phyloP scores from a whole-genome alignment of 2,113 vertebrate species.

The Perognathus longimembris region DNA sequence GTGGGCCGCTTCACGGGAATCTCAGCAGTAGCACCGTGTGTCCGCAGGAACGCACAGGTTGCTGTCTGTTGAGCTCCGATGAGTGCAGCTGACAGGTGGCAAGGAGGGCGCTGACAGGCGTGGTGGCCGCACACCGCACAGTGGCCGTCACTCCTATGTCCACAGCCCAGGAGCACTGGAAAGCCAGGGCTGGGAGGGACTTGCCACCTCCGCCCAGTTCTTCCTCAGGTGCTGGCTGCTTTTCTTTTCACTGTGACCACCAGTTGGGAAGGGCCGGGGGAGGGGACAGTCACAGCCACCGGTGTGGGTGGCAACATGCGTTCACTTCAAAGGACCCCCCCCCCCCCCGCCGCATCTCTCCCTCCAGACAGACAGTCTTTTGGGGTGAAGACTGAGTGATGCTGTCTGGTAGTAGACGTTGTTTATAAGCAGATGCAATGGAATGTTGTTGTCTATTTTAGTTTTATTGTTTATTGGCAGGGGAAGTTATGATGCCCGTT shows the following conservation, averaged over 20 bases:
- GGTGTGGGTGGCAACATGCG: no score
- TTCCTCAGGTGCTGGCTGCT: no score
- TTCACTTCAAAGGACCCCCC: no score
- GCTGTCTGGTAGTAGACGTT: not conserved
- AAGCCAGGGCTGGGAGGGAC: not conserved
- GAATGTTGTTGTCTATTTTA: not conserved
- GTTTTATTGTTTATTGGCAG: not conserved
- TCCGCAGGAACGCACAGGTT: no score
- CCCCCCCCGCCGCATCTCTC: no score
- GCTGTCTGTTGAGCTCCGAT: not conserved
- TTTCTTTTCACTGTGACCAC: not conserved
- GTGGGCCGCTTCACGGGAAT: no score
- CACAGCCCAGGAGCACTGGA: not conserved
- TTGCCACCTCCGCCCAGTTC: no score
- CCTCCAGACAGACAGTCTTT: not conserved
- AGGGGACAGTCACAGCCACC: not conserved
- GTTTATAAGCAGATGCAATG: not conserved
- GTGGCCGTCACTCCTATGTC: not conserved
- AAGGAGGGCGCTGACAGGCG: not conserved
- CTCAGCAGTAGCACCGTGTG: not conserved
- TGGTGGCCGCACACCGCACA: rapidly evolving
- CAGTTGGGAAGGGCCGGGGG: not conserved
- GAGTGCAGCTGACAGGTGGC: not conserved
- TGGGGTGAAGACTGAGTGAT: not conserved
- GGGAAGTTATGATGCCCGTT: not conserved